Evolutionary conservation across 2,797 vertebrate genomes (phyloP).

Genomic region (Tolypeutes matacus): DNA sequence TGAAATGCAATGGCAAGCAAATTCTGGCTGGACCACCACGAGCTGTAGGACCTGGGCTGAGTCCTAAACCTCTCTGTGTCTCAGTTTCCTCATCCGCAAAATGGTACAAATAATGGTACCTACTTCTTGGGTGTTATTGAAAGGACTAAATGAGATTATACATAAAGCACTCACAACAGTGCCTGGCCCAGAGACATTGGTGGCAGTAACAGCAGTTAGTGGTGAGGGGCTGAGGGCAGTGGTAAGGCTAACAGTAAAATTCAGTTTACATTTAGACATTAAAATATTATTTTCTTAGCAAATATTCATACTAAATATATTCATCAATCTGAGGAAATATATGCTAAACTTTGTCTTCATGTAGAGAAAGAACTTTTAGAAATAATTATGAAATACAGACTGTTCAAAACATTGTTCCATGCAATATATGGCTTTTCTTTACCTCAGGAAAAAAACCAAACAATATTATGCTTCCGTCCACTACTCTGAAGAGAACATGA

Average conservation of each 20-base stretch:
- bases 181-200: neutral
- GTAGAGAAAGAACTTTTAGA: neutral
- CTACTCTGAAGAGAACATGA: conserved; percentile 28
- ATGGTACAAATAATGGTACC: neutral
- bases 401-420: conserved; percentile 9
- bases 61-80: neutral
- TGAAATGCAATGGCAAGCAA: neutral
- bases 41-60: neutral
- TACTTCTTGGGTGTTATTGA: conserved; percentile 42
- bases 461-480: neutral
- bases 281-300: conserved; percentile 15
- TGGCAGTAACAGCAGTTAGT: neutral
- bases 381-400: conserved; percentile 39
- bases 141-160: neutral
- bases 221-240: neutral
- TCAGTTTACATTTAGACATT: neutral
- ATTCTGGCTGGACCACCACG: neutral
- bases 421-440: neutral
- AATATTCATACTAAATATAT: neutral
- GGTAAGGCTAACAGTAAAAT: neutral
- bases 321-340: conserved; percentile 14
- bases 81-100: conserved; percentile 12
- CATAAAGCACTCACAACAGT: neutral
- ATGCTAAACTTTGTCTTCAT: neutral
- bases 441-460: neutral